Conservation (phyloP, 30 jellyfish, hydroid and myxozoan genomes). For the Mastigias papua region DNA sequence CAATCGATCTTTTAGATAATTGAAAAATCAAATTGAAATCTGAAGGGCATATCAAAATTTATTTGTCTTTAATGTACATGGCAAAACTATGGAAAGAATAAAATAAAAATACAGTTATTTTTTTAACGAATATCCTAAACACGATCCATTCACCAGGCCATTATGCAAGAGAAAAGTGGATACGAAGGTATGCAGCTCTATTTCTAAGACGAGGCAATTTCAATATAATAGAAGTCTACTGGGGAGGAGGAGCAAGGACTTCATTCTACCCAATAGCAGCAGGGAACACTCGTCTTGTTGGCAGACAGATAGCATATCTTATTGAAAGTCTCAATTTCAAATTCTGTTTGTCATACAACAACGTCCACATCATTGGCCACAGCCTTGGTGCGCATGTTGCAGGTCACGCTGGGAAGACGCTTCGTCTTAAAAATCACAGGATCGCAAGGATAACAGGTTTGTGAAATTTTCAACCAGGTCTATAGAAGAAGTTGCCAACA, state of each 20-base stretch:
- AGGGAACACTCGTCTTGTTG: conserved; percentile 90
- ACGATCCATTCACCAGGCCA: not conserved
- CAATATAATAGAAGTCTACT: conserved; percentile 78
- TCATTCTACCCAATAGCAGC: conserved; percentile 84
- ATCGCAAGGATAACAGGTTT: conserved; percentile 93
- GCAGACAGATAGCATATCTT: conserved; percentile 77
- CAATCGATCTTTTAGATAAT: too few species aligned
- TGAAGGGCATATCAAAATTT: too few species aligned
- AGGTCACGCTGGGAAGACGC: conserved; percentile 83
- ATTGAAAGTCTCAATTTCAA: conserved; percentile 44
- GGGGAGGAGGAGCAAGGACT: conserved; percentile 84
- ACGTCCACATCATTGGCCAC: conserved; percentile 84
- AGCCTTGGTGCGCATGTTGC: conserved; percentile 89
- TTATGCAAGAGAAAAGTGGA: conserved; percentile 23
- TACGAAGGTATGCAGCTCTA: conserved; percentile 19
- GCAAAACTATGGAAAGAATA: too few species aligned
- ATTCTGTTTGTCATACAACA: conserved; percentile 48
- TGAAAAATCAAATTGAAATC: too few species aligned
- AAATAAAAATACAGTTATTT: too few species aligned
- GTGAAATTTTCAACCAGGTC: not conserved
- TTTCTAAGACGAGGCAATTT: conserved; percentile 70
- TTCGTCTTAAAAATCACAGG: conserved; percentile 60
- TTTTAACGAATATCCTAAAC: too few species aligned
- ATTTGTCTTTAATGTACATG: too few species aligned
- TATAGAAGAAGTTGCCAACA: not conserved